Base-by-base conservation (phyloP, 2,888 invertebrate species). In the Drosophila nigricruria region DNA sequence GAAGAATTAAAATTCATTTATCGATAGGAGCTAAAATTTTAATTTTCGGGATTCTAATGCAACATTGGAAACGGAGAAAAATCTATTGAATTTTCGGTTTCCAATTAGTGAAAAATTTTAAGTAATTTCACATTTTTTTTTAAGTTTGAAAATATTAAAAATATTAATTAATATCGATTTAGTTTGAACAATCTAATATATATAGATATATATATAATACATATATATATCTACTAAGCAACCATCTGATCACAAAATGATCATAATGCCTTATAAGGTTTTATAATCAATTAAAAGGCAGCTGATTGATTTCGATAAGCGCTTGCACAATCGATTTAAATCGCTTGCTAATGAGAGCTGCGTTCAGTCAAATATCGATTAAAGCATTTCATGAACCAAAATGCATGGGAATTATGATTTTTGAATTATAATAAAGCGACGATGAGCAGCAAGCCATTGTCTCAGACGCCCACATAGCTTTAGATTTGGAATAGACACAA, bases 381-480 rank as follows among this genome's bases (percentile, higher is more conserved):
- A 27, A 3, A 20, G 20, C 38, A 77, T n/a, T 34, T 23, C 50
- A 57, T 60, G 20, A 56, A 73, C 32, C 43, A 60, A 5, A 60
- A 49, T 57, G 57, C 60, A 68, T 42, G 12, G 20, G 40, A 42
- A 54, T 62, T 61, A 61, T 73, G 60, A 45, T 58, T 68, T 68
- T 58, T 45, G 34, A 27, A 10, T 25, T 20, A 16, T 20, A 16
- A 52, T 62, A 43, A 30, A 25, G 43, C 27, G 27, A 16, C 27
- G 14, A 65, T 42, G 27, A 66, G 34, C 43, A 20, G 36, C 34
- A 27, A 27, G 23, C 6, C 27, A 12, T n/a, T 16, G 20, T 36
- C 12, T 23, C 16, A 68, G 40, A 47, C 63, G 78, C 66, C 75
- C 73, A 59, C 73, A n/a, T 36, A 47, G 38, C 12, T 14, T 14